phyloP scores from a whole-genome alignment of 2,888 invertebrate species.

The Furcula furcula region DNA sequence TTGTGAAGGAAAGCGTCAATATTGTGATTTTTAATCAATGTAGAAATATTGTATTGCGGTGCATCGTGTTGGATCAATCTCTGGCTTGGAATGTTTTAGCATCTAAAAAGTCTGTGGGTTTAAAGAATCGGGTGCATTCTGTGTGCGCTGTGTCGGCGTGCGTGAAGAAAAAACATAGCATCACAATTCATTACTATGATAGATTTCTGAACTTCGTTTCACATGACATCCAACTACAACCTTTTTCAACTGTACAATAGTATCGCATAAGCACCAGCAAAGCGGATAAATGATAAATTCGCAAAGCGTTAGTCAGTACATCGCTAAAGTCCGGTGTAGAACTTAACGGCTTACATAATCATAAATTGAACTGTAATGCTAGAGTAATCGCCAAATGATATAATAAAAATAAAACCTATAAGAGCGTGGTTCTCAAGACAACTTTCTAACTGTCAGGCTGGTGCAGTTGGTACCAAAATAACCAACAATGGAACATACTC shows the following conservation, averaged over 20 bases:
- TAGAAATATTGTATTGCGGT: too few relatives aligned
- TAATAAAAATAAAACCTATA: constrained; percentile 17
- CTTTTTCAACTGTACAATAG: neutral
- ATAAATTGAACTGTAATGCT: constrained; percentile 4
- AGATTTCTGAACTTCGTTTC: too few relatives aligned
- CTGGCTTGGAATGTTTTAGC: too few relatives aligned
- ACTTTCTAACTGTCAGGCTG: constrained; percentile 25
- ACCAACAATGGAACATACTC: constrained; percentile 14
- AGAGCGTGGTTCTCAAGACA: constrained; percentile 24
- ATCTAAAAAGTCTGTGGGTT: too few relatives aligned
- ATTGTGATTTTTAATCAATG: too few relatives aligned
- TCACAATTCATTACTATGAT: too few relatives aligned
- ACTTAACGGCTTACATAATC: neutral
- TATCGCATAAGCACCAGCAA: neutral
- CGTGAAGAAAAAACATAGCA: too few relatives aligned
- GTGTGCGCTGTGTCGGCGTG: too few relatives aligned
- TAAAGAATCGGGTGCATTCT: too few relatives aligned
- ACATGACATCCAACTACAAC: too few relatives aligned
- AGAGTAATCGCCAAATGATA: constrained; percentile 17
- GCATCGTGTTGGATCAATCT: too few relatives aligned
- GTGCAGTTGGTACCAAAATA: constrained; percentile 15
- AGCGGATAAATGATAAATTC: neutral
- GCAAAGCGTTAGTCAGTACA: constrained; percentile 5
- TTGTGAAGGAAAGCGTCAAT: too few relatives aligned
- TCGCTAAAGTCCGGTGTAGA: constrained; percentile 7